Evolutionary conservation across 2,888 invertebrate genomes (phyloP).

Genomic region (Parascotia fuliginaria): DNA sequence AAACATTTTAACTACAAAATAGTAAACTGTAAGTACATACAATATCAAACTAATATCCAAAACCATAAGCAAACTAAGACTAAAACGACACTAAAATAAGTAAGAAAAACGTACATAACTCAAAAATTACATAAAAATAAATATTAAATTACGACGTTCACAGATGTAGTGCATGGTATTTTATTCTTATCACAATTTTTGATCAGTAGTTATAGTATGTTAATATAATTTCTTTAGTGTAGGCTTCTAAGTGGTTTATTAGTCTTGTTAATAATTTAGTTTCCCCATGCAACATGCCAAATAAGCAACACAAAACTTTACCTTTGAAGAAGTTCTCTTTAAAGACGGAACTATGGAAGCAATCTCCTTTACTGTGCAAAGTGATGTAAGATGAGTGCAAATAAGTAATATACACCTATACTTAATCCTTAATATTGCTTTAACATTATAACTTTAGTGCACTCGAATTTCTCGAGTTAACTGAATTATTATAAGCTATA

Average conservation of each 20-base stretch:
- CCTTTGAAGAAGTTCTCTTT: constrained; percentile 73
- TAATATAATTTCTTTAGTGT: constrained; percentile 39
- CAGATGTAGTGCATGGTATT: constrained; percentile 70
- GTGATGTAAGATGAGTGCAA: constrained; percentile 77
- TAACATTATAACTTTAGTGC: too few relatives aligned
- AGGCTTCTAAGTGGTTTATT: constrained; percentile 44
- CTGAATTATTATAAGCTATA: too few relatives aligned
- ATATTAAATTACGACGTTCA: constrained; percentile 1
- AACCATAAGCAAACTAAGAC: constrained; percentile 39
- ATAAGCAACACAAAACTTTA: constrained; percentile 82
- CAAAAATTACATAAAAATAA: not conserved
- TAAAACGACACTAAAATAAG: constrained; percentile 10
- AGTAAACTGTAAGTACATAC: constrained; percentile 4
- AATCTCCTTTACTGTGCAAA: constrained; percentile 80
- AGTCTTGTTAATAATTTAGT: constrained; percentile 47
- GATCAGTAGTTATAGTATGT: constrained; percentile 23
- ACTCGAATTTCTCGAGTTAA: too few relatives aligned
- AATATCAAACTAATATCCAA: constrained; percentile 24
- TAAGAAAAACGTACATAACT: not conserved
- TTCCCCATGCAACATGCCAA: constrained; percentile 74
- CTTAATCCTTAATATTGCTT: constrained; percentile 32
- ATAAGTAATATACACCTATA: constrained; percentile 55
- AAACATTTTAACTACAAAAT: constrained; percentile 6
- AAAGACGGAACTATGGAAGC: constrained; percentile 75
- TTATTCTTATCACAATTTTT: constrained; percentile 51